These are phyloP conservation scores for Anthrax anthrax DNA, from an alignment of 2,888 invertebrate genomes.

Conservation along the genomic window DNA sequence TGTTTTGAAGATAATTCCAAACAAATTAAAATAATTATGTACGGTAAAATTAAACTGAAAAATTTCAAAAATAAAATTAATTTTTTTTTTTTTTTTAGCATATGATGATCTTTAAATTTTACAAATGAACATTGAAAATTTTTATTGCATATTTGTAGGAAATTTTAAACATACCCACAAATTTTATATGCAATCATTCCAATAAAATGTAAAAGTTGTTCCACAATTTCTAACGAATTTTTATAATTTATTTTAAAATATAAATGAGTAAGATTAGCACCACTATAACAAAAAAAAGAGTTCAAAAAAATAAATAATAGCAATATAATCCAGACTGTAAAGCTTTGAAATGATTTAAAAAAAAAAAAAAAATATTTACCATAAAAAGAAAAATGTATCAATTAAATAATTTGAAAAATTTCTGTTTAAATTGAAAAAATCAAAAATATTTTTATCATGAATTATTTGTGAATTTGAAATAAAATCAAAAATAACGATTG, in stretches of 20 bases:
- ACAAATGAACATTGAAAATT: too few species aligned
- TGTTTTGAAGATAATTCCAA: slow-evolving; percentile 38
- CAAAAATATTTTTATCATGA: slow-evolving; percentile 31
- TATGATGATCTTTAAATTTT: too few species aligned
- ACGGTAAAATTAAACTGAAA: slow-evolving; percentile 44
- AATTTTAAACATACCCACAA: slow-evolving; percentile 36
- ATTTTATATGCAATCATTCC: slow-evolving; percentile 41
- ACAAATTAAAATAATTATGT: slow-evolving; percentile 41
- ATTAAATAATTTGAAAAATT: slow-evolving; percentile 17
- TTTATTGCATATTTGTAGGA: slow-evolving; percentile 8
- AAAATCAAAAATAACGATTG: slow-evolving; percentile 47
- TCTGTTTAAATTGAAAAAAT: slow-evolving; percentile 17
- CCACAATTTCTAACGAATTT: slow-evolving; percentile 33
- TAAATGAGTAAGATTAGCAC: slow-evolving; percentile 43
- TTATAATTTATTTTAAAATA: slow-evolving; percentile 40
- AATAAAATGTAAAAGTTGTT: slow-evolving; percentile 38
- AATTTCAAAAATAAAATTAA: slow-evolving; percentile 5
- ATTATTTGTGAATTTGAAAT: slow-evolving; percentile 29
- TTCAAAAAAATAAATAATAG: too few species aligned
- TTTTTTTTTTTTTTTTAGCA: background rate
- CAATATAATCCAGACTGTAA: too few species aligned
- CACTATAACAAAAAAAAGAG: slow-evolving; percentile 33
- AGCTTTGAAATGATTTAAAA: too few species aligned
- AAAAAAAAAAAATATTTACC: slow-evolving; percentile 37
- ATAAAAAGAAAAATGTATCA: slow-evolving; percentile 41